These are phyloP conservation scores for Melanotus villosus DNA, from an alignment of 2,888 invertebrate species.

Conservation along the genomic window DNA sequence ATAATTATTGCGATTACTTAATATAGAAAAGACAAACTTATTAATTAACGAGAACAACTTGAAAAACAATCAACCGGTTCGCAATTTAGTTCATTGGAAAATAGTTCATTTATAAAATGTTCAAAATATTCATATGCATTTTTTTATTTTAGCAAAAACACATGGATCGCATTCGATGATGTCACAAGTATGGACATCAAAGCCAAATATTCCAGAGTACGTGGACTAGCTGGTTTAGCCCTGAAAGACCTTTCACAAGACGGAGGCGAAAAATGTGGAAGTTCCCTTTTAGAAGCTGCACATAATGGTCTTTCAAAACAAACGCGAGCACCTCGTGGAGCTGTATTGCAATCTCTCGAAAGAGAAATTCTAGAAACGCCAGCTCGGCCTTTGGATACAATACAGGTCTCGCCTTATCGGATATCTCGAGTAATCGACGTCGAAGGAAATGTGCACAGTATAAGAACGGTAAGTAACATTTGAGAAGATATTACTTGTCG, in stretches of 20 bases:
- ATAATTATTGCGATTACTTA: too few species aligned
- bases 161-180: conserved; percentile 86
- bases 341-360: conserved; percentile 76
- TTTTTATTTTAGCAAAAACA: conserved; percentile 72
- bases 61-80: too few species aligned
- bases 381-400: conserved; percentile 70
- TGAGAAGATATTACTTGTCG: too few species aligned
- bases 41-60: too few species aligned
- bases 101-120: too few species aligned
- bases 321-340: conserved; percentile 76
- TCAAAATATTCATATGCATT: too few species aligned
- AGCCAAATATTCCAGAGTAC: conserved; percentile 81
- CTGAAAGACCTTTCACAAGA: conserved; percentile 71
- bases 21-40: too few species aligned
- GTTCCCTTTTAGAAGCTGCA: conserved; percentile 69
- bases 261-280: conserved; percentile 70
- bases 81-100: too few species aligned
- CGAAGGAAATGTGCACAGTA: conserved; percentile 79
- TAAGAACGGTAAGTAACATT: conserved; percentile 75
- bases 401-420: conserved; percentile 80
- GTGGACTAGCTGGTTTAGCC: conserved; percentile 80
- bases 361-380: conserved; percentile 73
- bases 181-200: conserved; percentile 81
- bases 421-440: conserved; percentile 82
- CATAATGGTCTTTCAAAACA: conserved; percentile 73